Percentiles rank a stretch among this genome's conserved stretches.
phyloP scores from a whole-genome alignment of 2,113 vertebrate genomes.

The Phaetusa simplex region DNA sequence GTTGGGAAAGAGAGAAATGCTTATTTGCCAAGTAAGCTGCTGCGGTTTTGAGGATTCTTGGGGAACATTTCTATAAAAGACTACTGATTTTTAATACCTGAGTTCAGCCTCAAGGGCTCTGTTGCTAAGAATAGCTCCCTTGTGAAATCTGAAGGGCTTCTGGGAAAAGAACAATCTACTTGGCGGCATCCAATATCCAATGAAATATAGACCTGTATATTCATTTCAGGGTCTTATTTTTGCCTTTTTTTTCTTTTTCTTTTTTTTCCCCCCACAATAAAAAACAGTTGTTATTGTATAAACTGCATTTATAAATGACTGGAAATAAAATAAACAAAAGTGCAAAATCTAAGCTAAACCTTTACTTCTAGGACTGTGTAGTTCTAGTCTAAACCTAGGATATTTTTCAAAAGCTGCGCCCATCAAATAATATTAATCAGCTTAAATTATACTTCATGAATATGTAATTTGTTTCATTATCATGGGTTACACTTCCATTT shows the following conservation, averaged over 20 bases:
- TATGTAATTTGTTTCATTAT: slow-evolving; percentile 39
- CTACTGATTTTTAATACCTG: background rate
- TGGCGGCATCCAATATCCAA: background rate
- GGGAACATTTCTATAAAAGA: background rate
- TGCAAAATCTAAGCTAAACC: background rate
- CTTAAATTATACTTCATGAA: slow-evolving; percentile 44
- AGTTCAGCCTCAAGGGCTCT: background rate
- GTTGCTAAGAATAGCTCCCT: background rate
- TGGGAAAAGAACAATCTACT: background rate
- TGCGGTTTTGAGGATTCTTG: background rate
- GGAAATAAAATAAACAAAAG: background rate
- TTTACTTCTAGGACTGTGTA: background rate
- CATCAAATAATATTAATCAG: slow-evolving; percentile 36
- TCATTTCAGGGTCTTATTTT: background rate
- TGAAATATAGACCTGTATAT: background rate
- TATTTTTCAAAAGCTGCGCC: background rate
- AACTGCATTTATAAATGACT: background rate
- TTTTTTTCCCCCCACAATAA: background rate
- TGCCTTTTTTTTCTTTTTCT: accelerated
- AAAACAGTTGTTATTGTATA: background rate
- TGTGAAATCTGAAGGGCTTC: background rate
- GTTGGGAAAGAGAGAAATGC: background rate
- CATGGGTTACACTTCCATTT: background rate
- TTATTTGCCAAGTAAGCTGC: background rate
- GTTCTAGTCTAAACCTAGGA: background rate